Percentiles rank a stretch among this genome's conserved stretches.
phyloP scores from a whole-genome alignment of 2,113 vertebrate species.

The Microtus richardsoni region DNA sequence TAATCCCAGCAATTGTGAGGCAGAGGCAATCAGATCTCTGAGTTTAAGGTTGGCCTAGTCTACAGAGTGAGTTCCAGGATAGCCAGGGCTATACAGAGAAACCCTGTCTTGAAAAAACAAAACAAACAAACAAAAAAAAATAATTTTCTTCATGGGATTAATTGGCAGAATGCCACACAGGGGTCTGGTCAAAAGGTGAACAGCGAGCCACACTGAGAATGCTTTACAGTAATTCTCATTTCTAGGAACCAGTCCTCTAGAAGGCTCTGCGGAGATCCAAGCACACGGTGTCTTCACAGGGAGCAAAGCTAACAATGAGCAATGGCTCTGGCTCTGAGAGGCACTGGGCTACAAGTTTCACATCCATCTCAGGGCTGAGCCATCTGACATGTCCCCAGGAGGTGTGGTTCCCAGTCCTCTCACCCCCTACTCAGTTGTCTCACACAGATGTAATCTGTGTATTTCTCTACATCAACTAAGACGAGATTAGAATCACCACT shows the following conservation, averaged over 20 bases:
- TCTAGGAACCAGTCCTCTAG: not conserved
- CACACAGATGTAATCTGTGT: not conserved
- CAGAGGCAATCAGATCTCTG: not conserved
- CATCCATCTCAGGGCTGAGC: not conserved
- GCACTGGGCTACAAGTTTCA: not conserved
- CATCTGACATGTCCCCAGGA: rapidly evolving
- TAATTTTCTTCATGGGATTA: not conserved
- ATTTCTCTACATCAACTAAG: not conserved
- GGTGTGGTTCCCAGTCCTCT: not conserved
- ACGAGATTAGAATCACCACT: not conserved
- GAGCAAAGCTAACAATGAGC: not conserved
- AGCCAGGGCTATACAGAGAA: not conserved
- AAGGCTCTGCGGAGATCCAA: not conserved
- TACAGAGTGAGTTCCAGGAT: not conserved
- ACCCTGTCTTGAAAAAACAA: not conserved
- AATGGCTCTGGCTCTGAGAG: not conserved
- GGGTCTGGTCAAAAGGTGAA: not conserved
- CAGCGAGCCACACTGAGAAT: not conserved
- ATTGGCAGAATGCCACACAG: not conserved
- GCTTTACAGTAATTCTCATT: no score
- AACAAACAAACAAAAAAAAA: not conserved
- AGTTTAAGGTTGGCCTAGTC: not conserved
- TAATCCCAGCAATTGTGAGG: not conserved
- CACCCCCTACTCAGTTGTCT: no score
- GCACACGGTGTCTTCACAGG: not conserved